A percentile compares a stretch with the other conserved stretches of the same genome.
phyloP scores from a whole-genome alignment of 2,888 invertebrate genomes.

The Agrenia bidenticulata region DNA sequence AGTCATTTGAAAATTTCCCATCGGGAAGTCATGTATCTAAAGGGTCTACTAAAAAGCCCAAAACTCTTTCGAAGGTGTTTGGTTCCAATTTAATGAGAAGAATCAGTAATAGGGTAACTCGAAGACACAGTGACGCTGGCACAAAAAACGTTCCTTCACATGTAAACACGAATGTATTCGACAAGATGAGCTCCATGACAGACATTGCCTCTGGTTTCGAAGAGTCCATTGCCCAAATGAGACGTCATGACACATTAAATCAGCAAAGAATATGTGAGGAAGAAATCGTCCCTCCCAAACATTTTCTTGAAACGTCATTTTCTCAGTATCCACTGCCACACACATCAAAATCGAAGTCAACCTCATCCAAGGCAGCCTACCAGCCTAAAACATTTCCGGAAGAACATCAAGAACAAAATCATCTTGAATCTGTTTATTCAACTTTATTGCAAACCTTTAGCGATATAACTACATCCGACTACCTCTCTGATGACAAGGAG shows the following conservation, averaged over 20 bases:
- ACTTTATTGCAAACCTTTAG: constrained; percentile 37
- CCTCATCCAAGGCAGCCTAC: too few relatives aligned
- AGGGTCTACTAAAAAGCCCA: constrained; percentile 16
- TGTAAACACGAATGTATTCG: too few relatives aligned
- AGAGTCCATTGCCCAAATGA: constrained; percentile 42
- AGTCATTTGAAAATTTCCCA: constrained; percentile 17
- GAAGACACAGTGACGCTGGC: constrained; percentile 32
- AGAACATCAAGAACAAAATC: too few relatives aligned
- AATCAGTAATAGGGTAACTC: constrained; percentile 28
- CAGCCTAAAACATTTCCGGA: too few relatives aligned
- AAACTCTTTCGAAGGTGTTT: constrained; percentile 43
- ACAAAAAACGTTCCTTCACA: background rate
- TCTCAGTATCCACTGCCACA: background rate
- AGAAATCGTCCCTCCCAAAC: too few relatives aligned
- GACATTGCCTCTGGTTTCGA: constrained; percentile 48
- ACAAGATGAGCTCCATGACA: constrained; percentile 32
- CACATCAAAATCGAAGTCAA: background rate
- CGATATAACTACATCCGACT: constrained; percentile 39
- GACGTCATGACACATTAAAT: constrained; percentile 25
- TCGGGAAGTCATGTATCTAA: background rate
- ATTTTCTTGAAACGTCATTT: background rate
- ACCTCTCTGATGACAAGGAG: constrained; percentile 33
- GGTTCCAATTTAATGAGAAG: constrained; percentile 39
- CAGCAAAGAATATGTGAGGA: too few relatives aligned
- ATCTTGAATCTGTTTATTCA: constrained; percentile 47